A percentile compares a stretch with the other conserved stretches of the same genome.
phyloP scores from a whole-genome alignment of 1,140 invertebrate species.

The Heliconius melpomene region DNA sequence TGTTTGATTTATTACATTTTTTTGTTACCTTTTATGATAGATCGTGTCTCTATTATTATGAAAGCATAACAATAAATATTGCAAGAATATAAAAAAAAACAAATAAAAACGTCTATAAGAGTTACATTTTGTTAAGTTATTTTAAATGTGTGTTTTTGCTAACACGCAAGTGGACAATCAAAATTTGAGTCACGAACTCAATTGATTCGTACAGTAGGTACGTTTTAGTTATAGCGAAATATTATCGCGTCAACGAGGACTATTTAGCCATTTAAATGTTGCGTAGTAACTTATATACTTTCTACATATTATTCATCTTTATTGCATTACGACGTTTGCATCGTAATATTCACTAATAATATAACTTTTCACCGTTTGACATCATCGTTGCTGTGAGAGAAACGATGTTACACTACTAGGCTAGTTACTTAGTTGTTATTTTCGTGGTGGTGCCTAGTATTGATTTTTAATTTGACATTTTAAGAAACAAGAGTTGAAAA shows the following conservation, averaged over 20 bases:
- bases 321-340: neutral
- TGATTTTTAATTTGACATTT: too few relatives aligned
- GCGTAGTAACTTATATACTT: neutral
- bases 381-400: too few relatives aligned
- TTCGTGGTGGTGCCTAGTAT: too few relatives aligned
- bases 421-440: too few relatives aligned
- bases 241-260: neutral
- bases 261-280: neutral
- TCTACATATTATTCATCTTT: neutral
- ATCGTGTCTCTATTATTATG: neutral
- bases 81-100: neutral
- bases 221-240: neutral
- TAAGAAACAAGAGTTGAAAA: too few relatives aligned
- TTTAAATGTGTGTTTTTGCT: conserved; percentile 5
- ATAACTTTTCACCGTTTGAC: neutral
- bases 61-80: neutral
- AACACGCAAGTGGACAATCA: neutral
- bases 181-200: conserved; percentile 6
- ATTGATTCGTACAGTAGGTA: conserved; percentile 2
- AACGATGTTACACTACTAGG: too few relatives aligned
- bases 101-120: neutral
- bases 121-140: neutral
- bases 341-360: neutral
- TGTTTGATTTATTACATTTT: neutral
- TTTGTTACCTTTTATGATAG: neutral